A percentile compares a stretch with the other conserved stretches of the same genome.
Conservation (phyloP, 1,140 invertebrate species). For the Nebria ingens region DNA sequence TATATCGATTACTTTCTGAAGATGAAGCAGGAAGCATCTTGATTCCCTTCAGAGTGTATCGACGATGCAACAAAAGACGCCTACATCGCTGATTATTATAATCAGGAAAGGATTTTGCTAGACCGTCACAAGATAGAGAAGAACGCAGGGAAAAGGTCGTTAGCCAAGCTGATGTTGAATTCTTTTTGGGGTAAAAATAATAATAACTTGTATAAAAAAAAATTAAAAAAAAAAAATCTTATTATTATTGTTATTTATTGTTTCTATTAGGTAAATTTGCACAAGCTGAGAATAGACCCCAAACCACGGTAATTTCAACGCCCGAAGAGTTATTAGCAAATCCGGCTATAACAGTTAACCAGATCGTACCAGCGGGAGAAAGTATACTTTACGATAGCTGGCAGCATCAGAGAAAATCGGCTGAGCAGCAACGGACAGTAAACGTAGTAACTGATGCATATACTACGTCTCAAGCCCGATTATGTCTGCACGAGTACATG, state of each 20-base stretch:
- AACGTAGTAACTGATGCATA: conserved; percentile 31
- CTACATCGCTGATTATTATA: conserved; percentile 30
- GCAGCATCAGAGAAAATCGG: conserved; percentile 16
- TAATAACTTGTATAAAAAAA: neutral
- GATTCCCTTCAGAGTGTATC: conserved; percentile 25
- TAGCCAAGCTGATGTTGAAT: conserved; percentile 30
- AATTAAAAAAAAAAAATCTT: too few relatives aligned
- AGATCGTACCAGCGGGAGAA: conserved; percentile 19
- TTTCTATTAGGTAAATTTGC: conserved; percentile 20
- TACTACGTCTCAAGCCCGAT: conserved; percentile 29
- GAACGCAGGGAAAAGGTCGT: conserved; percentile 28
- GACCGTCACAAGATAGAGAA: conserved; percentile 26
- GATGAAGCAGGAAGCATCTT: conserved; percentile 29
- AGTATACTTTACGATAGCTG: conserved; percentile 20
- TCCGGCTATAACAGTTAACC: neutral
- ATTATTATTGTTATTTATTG: neutral
- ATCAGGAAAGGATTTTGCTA: conserved; percentile 30
- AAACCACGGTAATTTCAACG: neutral
- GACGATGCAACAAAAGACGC: conserved; percentile 20
- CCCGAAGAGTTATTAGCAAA: neutral
- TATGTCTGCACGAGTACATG: conserved; percentile 27
- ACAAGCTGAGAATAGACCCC: neutral
- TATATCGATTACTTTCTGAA: conserved; percentile 30
- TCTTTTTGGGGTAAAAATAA: conserved; percentile 24
- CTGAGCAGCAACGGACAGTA: conserved; percentile 12